Evolutionary conservation across 1,140 invertebrate genomes (phyloP).

Genomic region (Camponotus vicinus): DNA sequence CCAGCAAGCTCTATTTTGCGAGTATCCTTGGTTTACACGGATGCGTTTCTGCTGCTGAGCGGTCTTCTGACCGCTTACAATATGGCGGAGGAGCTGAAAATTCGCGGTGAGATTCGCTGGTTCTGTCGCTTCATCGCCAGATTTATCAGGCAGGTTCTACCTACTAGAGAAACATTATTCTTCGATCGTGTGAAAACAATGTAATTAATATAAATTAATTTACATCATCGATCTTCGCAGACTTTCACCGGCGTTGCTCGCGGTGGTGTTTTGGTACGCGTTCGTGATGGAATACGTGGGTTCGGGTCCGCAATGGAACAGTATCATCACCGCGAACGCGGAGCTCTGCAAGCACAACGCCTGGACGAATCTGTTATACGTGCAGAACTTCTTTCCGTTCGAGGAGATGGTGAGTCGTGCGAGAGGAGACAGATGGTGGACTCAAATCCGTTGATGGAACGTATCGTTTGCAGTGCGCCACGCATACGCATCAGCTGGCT

Average conservation of each 20-base stretch:
- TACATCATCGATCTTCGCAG: constrained; percentile 75
- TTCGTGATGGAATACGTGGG: constrained; percentile 90
- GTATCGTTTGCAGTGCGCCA: constrained; percentile 87
- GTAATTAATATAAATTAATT: background rate
- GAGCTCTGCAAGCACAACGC: constrained; percentile 89
- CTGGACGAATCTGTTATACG: constrained; percentile 90
- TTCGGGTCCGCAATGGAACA: constrained; percentile 90
- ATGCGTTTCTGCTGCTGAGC: constrained; percentile 89
- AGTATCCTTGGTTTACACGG: constrained; percentile 89
- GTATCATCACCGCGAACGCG: constrained; percentile 87
- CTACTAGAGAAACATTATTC: background rate
- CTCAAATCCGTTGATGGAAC: constrained; percentile 21
- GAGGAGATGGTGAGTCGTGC: constrained; percentile 89
- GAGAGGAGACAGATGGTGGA: background rate
- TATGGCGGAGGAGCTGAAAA: constrained; percentile 85
- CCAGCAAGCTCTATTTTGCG: constrained; percentile 87
- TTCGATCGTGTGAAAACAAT: background rate
- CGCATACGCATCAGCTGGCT: constrained; percentile 91
- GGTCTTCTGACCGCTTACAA: constrained; percentile 89
- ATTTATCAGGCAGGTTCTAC: constrained; percentile 87
- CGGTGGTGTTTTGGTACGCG: constrained; percentile 90
- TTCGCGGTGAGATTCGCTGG: constrained; percentile 87
- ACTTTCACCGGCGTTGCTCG: constrained; percentile 89
- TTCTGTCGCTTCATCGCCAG: constrained; percentile 87
- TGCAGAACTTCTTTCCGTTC: constrained; percentile 91